Conservation (phyloP, 2,797 vertebrate species). For the Telmatherina bonti region DNA sequence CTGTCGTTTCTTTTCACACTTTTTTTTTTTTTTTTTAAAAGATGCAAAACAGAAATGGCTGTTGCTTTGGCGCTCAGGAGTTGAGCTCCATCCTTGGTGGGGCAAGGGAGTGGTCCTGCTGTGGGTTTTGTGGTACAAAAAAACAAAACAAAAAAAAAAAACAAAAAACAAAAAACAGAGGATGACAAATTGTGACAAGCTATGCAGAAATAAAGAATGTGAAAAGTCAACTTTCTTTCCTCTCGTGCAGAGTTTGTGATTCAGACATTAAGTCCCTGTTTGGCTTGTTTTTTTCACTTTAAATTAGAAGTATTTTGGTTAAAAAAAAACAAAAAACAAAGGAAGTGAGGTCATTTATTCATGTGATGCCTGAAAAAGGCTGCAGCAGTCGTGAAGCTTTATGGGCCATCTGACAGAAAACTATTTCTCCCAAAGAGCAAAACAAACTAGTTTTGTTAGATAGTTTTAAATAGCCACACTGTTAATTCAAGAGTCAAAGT, state of each 20-base stretch:
- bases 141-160: no score
- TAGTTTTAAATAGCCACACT: background rate
- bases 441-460: background rate
- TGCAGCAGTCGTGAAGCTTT: background rate
- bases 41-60: slow-evolving; percentile 43
- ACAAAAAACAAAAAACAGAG: background rate
- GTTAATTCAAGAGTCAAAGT: background rate
- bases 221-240: slow-evolving; percentile 5
- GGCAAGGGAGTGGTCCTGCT: slow-evolving; percentile 39
- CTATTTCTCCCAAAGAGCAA: background rate
- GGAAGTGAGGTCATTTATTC: slow-evolving; percentile 64
- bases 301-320: slow-evolving; percentile 1
- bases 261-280: background rate
- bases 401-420: background rate
- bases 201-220: background rate
- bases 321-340: no score
- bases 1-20: slow-evolving; percentile 30
- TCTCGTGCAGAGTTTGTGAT: slow-evolving; percentile 1
- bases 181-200: slow-evolving; percentile 1
- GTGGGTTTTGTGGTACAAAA: slow-evolving; percentile 33
- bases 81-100: background rate
- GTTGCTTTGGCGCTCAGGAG: slow-evolving; percentile 12
- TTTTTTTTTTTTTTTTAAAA: slow-evolving; percentile 4
- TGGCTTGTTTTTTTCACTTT: background rate
- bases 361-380: background rate